Evolutionary conservation across 2,797 vertebrate species (phyloP).

Genomic region (Todus mexicanus): DNA sequence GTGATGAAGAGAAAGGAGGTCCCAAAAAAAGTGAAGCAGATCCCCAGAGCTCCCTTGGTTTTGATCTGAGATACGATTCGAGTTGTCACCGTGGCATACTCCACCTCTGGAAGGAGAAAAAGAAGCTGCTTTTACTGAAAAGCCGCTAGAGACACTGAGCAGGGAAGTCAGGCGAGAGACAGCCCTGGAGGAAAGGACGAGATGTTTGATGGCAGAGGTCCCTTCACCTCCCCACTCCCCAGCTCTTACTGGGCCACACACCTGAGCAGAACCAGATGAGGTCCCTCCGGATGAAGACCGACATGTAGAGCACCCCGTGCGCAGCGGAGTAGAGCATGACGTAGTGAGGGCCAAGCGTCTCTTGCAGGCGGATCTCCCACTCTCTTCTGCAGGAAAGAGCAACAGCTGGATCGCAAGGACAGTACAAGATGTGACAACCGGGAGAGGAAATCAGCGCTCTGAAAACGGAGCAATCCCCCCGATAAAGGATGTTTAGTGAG

Average conservation of each 20-base stretch:
- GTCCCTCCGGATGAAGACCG: constrained; percentile 89
- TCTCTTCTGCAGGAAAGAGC: constrained; percentile 81
- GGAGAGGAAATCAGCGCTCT: not conserved
- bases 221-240: not conserved
- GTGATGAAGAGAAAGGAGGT: constrained; percentile 98
- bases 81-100: constrained; percentile 92
- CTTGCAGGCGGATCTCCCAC: constrained; percentile 94
- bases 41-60: constrained; percentile 93
- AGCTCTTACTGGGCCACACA: constrained; percentile 31
- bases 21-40: constrained; percentile 93
- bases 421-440: not conserved
- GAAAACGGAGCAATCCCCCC: not conserved
- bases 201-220: not conserved
- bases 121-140: not conserved
- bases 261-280: constrained; percentile 99
- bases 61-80: constrained; percentile 98
- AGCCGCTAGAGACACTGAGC: not conserved
- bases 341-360: constrained; percentile 92
- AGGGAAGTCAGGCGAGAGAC: not conserved
- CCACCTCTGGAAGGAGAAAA: constrained; percentile 81
- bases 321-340: constrained; percentile 89
- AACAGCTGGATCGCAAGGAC: constrained; percentile 1
- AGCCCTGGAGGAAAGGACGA: not conserved
- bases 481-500: not conserved
- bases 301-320: constrained; percentile 92